Percentiles rank a stretch among this genome's conserved stretches.
These are phyloP conservation scores for Hetaerina americana DNA, from an alignment of 1,140 invertebrate genomes.

Conservation along the genomic window DNA sequence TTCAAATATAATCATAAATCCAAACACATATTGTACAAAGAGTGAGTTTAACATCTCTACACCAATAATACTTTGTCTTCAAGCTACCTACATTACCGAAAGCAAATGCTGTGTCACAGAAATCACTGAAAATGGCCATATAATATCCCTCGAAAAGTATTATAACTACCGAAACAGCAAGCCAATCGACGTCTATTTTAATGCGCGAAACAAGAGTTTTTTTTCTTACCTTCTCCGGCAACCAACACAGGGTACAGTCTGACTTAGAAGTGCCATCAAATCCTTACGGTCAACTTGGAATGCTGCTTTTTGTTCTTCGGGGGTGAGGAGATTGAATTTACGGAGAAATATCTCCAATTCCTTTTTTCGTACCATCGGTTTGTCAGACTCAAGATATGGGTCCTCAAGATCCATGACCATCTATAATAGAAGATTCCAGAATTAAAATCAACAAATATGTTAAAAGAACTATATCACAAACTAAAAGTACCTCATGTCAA, in stretches of 20 bases:
- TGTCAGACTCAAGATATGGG: slow-evolving; percentile 65
- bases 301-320: slow-evolving; percentile 62
- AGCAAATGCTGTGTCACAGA: no score
- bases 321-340: slow-evolving; percentile 62
- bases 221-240: slow-evolving; percentile 65
- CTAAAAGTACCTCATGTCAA: no score
- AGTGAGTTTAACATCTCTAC: no score
- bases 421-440: slow-evolving; percentile 30
- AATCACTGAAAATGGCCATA: slow-evolving; percentile 2
- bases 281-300: slow-evolving; percentile 71
- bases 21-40: no score
- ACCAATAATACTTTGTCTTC: no score
- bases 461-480: neutral
- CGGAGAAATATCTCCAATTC: slow-evolving; percentile 70
- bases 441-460: neutral
- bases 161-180: no score
- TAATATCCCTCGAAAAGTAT: no score
- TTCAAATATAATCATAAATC: no score
- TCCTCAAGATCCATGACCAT: slow-evolving; percentile 83
- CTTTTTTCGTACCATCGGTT: slow-evolving; percentile 56
- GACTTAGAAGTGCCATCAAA: slow-evolving; percentile 67
- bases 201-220: neutral
- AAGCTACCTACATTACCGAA: no score
- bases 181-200: no score
- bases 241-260: slow-evolving; percentile 83